Evolutionary conservation across 2,888 invertebrate species (phyloP).

Genomic region (Itoplectis maculator): DNA sequence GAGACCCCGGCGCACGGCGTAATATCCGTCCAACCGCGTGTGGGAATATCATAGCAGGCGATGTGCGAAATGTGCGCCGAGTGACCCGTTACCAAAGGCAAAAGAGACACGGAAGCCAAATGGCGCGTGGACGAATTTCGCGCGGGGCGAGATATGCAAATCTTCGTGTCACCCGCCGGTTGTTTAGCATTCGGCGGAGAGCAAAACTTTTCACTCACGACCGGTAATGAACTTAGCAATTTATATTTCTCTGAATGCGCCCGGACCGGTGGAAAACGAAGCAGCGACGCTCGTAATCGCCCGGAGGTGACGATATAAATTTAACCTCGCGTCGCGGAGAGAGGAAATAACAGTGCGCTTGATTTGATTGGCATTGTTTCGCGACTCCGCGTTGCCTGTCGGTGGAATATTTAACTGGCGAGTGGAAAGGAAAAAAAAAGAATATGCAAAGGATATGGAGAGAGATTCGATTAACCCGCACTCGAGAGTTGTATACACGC

Average conservation of each 20-base stretch:
- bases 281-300: not conserved
- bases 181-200: not conserved
- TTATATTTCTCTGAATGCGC: not conserved
- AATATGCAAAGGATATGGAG: too few relatives aligned
- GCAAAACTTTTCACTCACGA: not conserved
- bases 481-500: too few relatives aligned
- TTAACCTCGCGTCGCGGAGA: not conserved
- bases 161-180: not conserved
- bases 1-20: too few relatives aligned
- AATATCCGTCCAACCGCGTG: not conserved
- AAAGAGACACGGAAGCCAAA: not conserved
- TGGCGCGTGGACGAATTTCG: not conserved
- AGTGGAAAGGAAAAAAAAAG: too few relatives aligned
- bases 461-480: too few relatives aligned
- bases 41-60: conserved; percentile 7
- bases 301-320: not conserved
- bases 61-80: not conserved
- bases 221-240: not conserved
- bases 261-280: too few relatives aligned
- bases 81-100: too few relatives aligned
- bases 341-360: too few relatives aligned
- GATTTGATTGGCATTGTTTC: too few relatives aligned
- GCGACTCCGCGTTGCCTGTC: too few relatives aligned
- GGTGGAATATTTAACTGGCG: too few relatives aligned
- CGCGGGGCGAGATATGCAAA: not conserved